A percentile compares a stretch with the other conserved stretches of the same genome.
Conservation (phyloP, 1,140 invertebrate species). For the Polypedilum pembai region DNA sequence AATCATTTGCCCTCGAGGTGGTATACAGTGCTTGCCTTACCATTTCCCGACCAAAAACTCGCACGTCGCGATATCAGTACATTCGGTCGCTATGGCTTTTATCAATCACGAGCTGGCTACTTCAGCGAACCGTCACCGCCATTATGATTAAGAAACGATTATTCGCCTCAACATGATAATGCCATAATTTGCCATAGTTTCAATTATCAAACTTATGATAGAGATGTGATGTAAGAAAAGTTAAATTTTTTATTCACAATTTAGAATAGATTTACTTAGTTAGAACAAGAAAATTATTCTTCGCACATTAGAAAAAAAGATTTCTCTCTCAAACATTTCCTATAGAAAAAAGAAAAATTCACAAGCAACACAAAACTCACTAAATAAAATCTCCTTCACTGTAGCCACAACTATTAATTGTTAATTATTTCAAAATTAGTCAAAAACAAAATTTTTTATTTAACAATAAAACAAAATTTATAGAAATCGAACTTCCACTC, state of each 20-base stretch:
- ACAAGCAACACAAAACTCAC: too few species aligned
- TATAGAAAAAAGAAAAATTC: too few species aligned
- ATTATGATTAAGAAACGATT: not conserved
- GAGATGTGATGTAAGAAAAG: not conserved
- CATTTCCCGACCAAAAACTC: conserved; percentile 84
- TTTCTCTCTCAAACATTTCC: too few species aligned
- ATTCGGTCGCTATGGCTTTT: conserved; percentile 62
- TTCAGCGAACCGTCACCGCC: conserved; percentile 55
- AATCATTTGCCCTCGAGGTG: conserved; percentile 61
- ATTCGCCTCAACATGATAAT: not conserved
- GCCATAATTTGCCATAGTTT: conserved; percentile 12
- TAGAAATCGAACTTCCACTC: conserved; percentile 64
- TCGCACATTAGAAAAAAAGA: too few species aligned
- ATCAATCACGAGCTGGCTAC: conserved; percentile 68
- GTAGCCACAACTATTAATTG: too few species aligned
- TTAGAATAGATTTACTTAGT: too few species aligned
- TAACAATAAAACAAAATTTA: conserved; percentile 10
- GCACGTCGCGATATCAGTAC: conserved; percentile 60
- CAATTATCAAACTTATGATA: conserved; percentile 4
- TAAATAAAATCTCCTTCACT: too few species aligned
- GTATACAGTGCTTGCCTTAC: conserved; percentile 82
- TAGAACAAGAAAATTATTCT: too few species aligned
- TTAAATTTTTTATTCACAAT: not conserved
- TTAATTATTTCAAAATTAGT: too few species aligned
- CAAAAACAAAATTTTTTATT: not conserved